Evolutionary conservation across 1,140 invertebrate genomes (phyloP).

Genomic region (Ganaspis sp.): DNA sequence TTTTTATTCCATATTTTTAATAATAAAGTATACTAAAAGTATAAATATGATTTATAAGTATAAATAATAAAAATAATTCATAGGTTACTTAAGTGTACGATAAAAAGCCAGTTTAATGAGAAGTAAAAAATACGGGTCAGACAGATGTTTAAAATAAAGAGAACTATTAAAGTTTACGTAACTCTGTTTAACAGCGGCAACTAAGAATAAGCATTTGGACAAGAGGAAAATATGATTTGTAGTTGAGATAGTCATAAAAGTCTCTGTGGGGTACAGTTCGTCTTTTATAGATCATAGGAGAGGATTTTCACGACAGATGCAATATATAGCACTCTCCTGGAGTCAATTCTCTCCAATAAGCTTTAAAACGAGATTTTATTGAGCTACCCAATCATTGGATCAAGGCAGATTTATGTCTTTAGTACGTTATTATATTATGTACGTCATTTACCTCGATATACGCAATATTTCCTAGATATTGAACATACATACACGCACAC

Average conservation of each 20-base stretch:
- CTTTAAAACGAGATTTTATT: constrained; percentile 53
- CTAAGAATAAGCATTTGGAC: not conserved
- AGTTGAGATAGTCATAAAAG: constrained; percentile 12
- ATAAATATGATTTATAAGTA: too few species aligned
- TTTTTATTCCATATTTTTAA: too few species aligned
- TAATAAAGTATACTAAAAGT: too few species aligned
- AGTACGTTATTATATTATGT: not conserved
- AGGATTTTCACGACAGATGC: constrained; percentile 39
- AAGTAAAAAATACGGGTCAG: not conserved
- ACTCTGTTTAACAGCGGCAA: not conserved
- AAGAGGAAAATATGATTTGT: not conserved
- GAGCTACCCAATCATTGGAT: constrained; percentile 41
- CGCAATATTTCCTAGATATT: too few species aligned
- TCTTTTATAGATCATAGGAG: constrained; percentile 35
- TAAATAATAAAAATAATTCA: too few species aligned
- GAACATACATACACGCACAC: too few species aligned
- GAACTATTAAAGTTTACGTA: too few species aligned
- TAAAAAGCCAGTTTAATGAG: not conserved
- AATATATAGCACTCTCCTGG: constrained; percentile 40
- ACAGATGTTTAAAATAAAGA: too few species aligned
- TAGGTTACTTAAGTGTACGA: too few species aligned
- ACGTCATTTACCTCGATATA: too few species aligned
- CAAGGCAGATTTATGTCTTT: not conserved
- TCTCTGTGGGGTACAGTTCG: not conserved
- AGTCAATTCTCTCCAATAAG: constrained; percentile 52